These are phyloP conservation scores for Enteromius viviparus DNA, from an alignment of 2,797 vertebrate species.

Conservation along the genomic window DNA sequence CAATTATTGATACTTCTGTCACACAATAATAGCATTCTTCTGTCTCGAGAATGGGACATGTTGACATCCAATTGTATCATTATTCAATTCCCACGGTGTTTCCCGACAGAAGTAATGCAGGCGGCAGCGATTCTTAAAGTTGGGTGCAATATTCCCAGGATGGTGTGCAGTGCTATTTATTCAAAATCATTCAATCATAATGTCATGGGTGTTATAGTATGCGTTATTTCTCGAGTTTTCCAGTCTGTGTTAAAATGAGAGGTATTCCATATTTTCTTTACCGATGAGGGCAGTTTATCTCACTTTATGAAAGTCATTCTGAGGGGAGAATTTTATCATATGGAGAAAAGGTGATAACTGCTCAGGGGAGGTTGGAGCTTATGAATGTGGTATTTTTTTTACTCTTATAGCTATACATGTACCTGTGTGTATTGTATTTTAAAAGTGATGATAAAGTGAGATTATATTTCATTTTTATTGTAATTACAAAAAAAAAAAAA, in stretches of 20 bases:
- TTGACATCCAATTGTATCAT: constrained; percentile 59
- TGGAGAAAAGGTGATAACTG: constrained; percentile 28
- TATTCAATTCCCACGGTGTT: constrained; percentile 55
- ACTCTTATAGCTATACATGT: neutral
- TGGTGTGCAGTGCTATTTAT: constrained; percentile 53
- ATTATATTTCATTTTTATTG: neutral
- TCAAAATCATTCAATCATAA: constrained; percentile 61
- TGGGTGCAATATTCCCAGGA: constrained; percentile 47
- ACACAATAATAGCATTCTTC: constrained; percentile 60
- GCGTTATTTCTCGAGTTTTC: constrained; percentile 45
- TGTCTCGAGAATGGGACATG: constrained; percentile 55
- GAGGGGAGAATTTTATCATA: constrained; percentile 42
- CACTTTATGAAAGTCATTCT: constrained; percentile 34
- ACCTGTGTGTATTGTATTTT: neutral
- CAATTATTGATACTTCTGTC: constrained; percentile 67
- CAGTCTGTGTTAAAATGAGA: constrained; percentile 38
- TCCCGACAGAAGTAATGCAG: constrained; percentile 48
- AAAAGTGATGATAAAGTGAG: constrained; percentile 10
- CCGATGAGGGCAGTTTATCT: constrained; percentile 51
- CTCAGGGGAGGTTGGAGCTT: constrained; percentile 12
- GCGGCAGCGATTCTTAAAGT: constrained; percentile 56
- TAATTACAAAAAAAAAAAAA: neutral
- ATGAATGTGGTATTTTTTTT: neutral
- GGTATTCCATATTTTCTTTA: constrained; percentile 40
- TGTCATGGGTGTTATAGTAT: constrained; percentile 55